Percentiles rank a stretch among this genome's conserved stretches.
phyloP scores from a whole-genome alignment of 2,888 invertebrate species.

The Glaucopsyche alexis region DNA sequence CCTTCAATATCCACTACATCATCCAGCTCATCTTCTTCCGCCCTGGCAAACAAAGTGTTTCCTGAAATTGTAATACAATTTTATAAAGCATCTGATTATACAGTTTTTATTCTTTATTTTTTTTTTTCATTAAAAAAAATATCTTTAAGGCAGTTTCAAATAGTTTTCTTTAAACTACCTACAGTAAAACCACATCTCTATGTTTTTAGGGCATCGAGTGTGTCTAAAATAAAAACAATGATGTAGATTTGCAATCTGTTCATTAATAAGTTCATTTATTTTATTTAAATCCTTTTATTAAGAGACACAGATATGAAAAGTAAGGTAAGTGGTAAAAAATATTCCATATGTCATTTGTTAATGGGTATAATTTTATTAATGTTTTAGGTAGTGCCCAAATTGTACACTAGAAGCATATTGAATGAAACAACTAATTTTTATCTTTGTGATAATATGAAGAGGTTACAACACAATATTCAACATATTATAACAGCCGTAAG shows the following conservation, averaged over 20 bases:
- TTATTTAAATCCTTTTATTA: too few species aligned
- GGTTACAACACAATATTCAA: background rate
- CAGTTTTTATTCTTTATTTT: too few species aligned
- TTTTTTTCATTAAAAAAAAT: too few species aligned
- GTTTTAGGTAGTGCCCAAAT: background rate
- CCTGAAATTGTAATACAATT: constrained; percentile 50
- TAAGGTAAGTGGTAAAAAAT: background rate
- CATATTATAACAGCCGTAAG: background rate
- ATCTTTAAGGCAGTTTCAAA: too few species aligned
- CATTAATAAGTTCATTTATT: too few species aligned
- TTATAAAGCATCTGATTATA: constrained; percentile 11
- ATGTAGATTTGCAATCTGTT: too few species aligned
- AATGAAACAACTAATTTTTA: background rate
- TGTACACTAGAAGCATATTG: background rate
- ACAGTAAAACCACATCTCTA: too few species aligned
- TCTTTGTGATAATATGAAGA: background rate
- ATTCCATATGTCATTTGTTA: background rate
- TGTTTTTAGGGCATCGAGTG: too few species aligned
- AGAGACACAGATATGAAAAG: too few species aligned
- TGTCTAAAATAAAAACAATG: too few species aligned
- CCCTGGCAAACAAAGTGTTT: constrained; percentile 75
- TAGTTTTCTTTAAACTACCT: too few species aligned
- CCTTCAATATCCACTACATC: constrained; percentile 85
- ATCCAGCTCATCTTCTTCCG: constrained; percentile 85
- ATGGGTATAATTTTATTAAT: background rate